phyloP scores from a whole-genome alignment of 1,140 invertebrate genomes.

The Drosophila navojoa region DNA sequence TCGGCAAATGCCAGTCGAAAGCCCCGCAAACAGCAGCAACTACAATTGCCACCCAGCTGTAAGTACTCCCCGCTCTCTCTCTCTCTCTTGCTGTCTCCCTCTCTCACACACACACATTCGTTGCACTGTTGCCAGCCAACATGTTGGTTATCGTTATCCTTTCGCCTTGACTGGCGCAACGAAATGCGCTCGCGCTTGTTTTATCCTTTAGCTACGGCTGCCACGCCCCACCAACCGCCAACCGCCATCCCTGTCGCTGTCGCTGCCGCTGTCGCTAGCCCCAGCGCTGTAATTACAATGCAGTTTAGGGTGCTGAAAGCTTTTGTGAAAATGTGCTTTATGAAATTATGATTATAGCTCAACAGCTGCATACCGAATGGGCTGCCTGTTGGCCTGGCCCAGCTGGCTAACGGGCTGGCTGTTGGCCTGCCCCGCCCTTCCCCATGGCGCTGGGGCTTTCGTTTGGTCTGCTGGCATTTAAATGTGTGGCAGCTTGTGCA shows the following conservation, averaged over 20 bases:
- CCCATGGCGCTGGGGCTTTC: background rate
- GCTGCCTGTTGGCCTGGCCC: background rate
- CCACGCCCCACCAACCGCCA: background rate
- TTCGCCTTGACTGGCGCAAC: slow-evolving; percentile 71
- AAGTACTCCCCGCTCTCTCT: slow-evolving; percentile 8
- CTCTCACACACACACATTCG: no score
- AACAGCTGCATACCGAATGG: slow-evolving; percentile 69
- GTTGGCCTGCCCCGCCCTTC: background rate
- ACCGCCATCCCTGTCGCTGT: no score
- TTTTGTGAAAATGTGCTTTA: slow-evolving; percentile 83
- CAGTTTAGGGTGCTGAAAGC: slow-evolving; percentile 81
- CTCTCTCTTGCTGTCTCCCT: background rate
- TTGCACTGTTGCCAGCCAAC: slow-evolving; percentile 45
- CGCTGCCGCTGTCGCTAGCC: background rate
- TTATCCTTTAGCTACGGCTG: slow-evolving; percentile 35
- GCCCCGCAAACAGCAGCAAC: slow-evolving; percentile 22
- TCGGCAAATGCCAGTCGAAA: slow-evolving; percentile 34
- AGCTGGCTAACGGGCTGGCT: background rate
- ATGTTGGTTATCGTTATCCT: slow-evolving; percentile 76
- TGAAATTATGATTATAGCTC: slow-evolving; percentile 83
- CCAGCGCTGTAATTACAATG: slow-evolving; percentile 76
- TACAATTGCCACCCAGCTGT: slow-evolving; percentile 36
- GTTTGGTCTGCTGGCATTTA: slow-evolving; percentile 59
- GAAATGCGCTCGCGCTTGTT: slow-evolving; percentile 51
- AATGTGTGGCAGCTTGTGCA: slow-evolving; percentile 81